These are phyloP conservation scores for Neelides sp. DNA, from an alignment of 1,140 invertebrate genomes.

Conservation along the genomic window DNA sequence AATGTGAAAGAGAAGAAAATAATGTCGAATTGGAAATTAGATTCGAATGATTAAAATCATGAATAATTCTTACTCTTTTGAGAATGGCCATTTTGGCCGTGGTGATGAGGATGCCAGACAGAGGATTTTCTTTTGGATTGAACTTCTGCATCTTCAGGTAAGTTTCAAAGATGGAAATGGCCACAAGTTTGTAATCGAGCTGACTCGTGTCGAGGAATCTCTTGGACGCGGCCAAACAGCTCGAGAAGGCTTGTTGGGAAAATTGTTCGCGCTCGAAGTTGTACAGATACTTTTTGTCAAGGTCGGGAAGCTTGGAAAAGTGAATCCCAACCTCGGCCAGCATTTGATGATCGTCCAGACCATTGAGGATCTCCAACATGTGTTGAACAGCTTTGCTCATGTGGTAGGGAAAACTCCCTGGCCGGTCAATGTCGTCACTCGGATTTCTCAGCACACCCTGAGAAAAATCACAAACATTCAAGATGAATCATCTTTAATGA, in stretches of 20 bases:
- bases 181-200: background rate
- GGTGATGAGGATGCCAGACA: conserved; percentile 9
- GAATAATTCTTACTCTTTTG: background rate
- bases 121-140: conserved; percentile 12
- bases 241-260: conserved; percentile 55
- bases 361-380: conserved; percentile 63
- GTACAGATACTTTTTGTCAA: conserved; percentile 67
- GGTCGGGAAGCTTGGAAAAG: conserved; percentile 62
- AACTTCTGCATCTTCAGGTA: conserved; percentile 20
- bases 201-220: background rate
- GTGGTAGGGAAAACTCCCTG: conserved; percentile 79
- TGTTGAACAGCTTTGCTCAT: conserved; percentile 72
- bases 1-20: background rate
- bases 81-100: conserved; percentile 2
- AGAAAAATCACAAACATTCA: conserved; percentile 13
- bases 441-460: conserved; percentile 85
- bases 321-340: conserved; percentile 68
- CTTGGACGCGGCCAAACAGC: conserved; percentile 46
- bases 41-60: background rate
- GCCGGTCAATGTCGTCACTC: conserved; percentile 73
- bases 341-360: conserved; percentile 63
- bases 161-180: conserved; percentile 18
- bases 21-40: conserved; percentile 6
- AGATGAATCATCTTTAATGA: background rate
- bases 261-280: conserved; percentile 64